These are phyloP conservation scores for Pedionomus torquatus DNA, from an alignment of 2,113 vertebrate genomes.

Conservation along the genomic window DNA sequence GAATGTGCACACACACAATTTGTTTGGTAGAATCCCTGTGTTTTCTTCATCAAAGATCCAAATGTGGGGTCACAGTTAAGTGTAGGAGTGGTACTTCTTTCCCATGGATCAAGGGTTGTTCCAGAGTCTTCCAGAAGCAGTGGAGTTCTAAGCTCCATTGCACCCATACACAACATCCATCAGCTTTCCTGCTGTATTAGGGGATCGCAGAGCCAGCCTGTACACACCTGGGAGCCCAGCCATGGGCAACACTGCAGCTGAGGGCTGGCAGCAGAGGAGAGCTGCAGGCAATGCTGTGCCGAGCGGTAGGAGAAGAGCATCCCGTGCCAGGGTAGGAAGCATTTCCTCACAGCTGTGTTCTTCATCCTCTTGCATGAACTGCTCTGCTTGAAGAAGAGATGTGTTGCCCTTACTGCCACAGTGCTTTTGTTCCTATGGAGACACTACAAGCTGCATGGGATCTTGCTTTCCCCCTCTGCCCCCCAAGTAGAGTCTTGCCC, in stretches of 20 bases:
- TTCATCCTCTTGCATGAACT: not conserved
- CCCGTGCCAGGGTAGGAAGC: not conserved
- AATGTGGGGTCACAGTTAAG: not conserved
- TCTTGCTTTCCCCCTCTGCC: not conserved
- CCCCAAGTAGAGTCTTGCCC: not conserved
- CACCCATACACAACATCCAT: not conserved
- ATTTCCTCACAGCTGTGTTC: not conserved
- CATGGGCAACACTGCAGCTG: not conserved
- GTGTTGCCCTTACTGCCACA: not conserved
- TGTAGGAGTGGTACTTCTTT: not conserved
- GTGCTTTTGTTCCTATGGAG: not conserved
- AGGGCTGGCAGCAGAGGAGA: not conserved
- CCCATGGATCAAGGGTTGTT: not conserved
- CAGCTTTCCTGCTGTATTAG: not conserved
- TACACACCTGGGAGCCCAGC: not conserved
- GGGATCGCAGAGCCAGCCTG: not conserved
- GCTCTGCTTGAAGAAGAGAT: not conserved
- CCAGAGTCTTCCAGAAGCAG: accelerated
- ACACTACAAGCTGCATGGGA: not conserved
- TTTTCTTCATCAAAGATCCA: not conserved
- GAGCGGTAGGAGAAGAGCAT: not conserved
- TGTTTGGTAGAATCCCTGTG: not conserved
- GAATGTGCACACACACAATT: not conserved
- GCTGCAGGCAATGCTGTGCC: not conserved
- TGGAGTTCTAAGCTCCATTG: not conserved